These are phyloP conservation scores for Acanthaster planci DNA, from an alignment of 35 echinoderm and acorn worm species.

Conservation along the genomic window DNA sequence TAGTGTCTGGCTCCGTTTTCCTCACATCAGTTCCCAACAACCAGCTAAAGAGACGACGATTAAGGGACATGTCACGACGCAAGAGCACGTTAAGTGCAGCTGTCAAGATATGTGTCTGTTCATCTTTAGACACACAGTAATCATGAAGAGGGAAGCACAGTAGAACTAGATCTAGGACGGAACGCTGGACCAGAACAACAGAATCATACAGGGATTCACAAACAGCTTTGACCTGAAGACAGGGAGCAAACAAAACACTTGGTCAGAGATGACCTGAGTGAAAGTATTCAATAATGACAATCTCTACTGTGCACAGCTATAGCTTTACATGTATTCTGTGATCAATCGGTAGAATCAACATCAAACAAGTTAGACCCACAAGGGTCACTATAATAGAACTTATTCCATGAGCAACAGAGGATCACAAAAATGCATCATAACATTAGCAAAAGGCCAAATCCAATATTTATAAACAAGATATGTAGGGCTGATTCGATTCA, in stretches of 20 bases:
- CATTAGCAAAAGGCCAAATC: too few species aligned
- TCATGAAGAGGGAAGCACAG: conserved; percentile 79
- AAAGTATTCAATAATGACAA: too few species aligned
- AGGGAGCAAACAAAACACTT: neutral
- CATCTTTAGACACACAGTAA: conserved; percentile 38
- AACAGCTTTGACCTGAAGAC: conserved; percentile 75
- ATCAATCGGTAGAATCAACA: too few species aligned
- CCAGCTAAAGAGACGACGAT: conserved; percentile 88
- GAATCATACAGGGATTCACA: conserved; percentile 87
- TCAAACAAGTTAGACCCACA: too few species aligned
- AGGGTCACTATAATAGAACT: too few species aligned
- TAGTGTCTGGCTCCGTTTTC: neutral
- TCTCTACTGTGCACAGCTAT: too few species aligned
- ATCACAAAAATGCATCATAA: too few species aligned
- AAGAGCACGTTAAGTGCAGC: conserved; percentile 84
- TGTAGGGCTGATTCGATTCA: too few species aligned
- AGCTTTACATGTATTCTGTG: too few species aligned
- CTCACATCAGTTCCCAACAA: conserved; percentile 67
- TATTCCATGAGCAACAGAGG: too few species aligned
- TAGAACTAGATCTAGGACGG: conserved; percentile 83
- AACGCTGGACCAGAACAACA: conserved; percentile 82
- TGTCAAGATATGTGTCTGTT: conserved; percentile 61
- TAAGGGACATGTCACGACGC: conserved; percentile 96
- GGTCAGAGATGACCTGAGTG: too few species aligned
- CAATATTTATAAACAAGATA: too few species aligned